Evolutionary conservation across 2,888 invertebrate genomes (phyloP), one percentile per base, ranked within the genome.

Genomic region (Cantharis rufa): DNA sequence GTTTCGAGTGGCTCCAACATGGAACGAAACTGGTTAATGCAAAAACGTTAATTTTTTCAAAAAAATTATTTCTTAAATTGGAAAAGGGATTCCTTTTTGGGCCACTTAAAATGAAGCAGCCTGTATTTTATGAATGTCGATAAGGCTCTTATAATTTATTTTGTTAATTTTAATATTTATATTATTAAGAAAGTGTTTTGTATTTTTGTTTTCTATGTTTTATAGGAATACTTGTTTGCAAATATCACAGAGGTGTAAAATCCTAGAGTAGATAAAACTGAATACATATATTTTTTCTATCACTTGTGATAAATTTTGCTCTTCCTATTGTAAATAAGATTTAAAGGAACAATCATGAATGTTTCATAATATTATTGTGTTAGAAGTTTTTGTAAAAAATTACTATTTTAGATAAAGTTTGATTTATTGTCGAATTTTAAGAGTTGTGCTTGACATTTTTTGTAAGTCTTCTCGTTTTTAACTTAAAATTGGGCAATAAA

Each of bases 221-320:
- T 18, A 21, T 18, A 16, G 21, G 21, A 21, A 21, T 64, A 72
- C 68, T 74, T 69, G 68, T 64, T 71, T 69, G 64, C 61, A 78
- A 78, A 73, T 71, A 77, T 77, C 74, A 71, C 74, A 77, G 68
- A 74, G 18, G 18, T 11, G 72, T 70, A 66, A 71, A 72, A 76
- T 74, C 66, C 78, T 76, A 71, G 76, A 74, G 74, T 78, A 76
- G 78, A 78, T 75, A 66, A 66, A 66, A 21, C 64, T 75, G 70
- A 76, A 81, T 81, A 80, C 77, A 84, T 86, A 86, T 87, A 87
- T 87, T 87, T 87, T 87, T 87, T 87, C 87, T 86, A 87, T 87
- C 85, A 86, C 86, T 84, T 85, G 87, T 87, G 87, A 87, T 87
- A 87, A 82, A 82, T 81, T 82, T 84, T 84, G 86, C 85, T 87